These are phyloP conservation scores for Bombycilla garrulus DNA, from an alignment of 2,113 vertebrate species.

Conservation along the genomic window DNA sequence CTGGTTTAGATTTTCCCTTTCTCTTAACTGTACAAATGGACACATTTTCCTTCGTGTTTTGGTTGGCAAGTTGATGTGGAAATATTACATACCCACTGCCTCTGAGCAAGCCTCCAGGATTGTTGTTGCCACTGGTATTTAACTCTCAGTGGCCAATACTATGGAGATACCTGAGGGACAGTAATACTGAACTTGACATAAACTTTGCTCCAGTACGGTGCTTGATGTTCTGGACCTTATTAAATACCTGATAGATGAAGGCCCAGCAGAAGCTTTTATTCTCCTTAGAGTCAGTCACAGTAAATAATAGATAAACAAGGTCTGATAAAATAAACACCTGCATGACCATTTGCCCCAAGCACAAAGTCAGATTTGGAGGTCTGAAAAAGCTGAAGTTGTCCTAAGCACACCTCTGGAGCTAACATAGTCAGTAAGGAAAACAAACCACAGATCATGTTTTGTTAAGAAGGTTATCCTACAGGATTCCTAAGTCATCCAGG, in stretches of 20 bases:
- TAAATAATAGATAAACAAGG: conserved; percentile 34
- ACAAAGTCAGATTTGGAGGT: not conserved
- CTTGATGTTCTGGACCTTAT: not conserved
- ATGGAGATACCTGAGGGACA: not conserved
- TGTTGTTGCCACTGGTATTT: not conserved
- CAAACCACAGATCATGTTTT: not conserved
- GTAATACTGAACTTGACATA: not conserved
- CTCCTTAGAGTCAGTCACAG: not conserved
- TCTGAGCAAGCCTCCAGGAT: not conserved
- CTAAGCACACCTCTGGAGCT: conserved; percentile 12
- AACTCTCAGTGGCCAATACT: not conserved
- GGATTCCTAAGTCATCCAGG: not conserved
- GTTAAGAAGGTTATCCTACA: not conserved
- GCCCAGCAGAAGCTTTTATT: not conserved
- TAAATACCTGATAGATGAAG: not conserved
- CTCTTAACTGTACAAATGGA: not conserved
- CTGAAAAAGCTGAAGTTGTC: not conserved
- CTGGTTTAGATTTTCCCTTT: not conserved
- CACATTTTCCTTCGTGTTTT: conserved; percentile 1
- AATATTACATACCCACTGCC: not conserved
- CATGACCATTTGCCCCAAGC: not conserved
- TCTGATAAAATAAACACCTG: conserved; percentile 22
- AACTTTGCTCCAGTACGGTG: not conserved
- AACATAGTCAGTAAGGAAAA: not conserved
- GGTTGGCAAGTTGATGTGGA: not conserved